phyloP scores from a whole-genome alignment of 2,888 invertebrate species.

The Tyria jacobaeae region DNA sequence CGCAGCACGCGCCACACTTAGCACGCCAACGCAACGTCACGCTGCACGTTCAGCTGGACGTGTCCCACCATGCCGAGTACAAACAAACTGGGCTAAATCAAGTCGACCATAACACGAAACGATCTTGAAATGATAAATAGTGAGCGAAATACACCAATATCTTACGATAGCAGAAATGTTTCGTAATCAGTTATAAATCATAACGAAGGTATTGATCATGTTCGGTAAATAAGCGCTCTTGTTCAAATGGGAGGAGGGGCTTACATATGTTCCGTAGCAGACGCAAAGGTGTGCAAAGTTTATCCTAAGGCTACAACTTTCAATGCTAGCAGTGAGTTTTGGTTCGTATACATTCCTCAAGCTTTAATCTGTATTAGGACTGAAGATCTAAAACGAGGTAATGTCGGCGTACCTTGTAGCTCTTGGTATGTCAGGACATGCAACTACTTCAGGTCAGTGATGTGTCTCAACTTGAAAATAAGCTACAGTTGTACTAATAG shows the following conservation, averaged over 20 bases:
- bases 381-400: neutral
- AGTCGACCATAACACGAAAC: too few relatives aligned
- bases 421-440: neutral
- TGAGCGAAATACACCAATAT: too few relatives aligned
- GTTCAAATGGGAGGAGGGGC: conserved; percentile 36
- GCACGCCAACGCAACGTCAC: too few relatives aligned
- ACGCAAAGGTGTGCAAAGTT: neutral
- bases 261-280: neutral
- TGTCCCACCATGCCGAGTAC: too few relatives aligned
- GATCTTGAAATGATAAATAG: too few relatives aligned
- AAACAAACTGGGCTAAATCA: too few relatives aligned
- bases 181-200: too few relatives aligned
- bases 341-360: neutral
- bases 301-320: neutral
- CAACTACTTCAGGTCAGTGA: neutral
- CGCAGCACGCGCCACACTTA: too few relatives aligned
- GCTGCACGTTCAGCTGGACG: too few relatives aligned
- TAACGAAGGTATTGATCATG: conserved; percentile 55
- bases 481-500: too few relatives aligned
- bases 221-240: conserved; percentile 54
- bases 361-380: neutral
- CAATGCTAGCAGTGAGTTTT: neutral
- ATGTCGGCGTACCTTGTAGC: neutral
- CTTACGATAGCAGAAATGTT: too few relatives aligned
- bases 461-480: too few relatives aligned